Evolutionary conservation across 2,113 vertebrate genomes (phyloP), one percentile per base, ranked within the genome.

Genomic region (Anser brachyrhynchus): DNA sequence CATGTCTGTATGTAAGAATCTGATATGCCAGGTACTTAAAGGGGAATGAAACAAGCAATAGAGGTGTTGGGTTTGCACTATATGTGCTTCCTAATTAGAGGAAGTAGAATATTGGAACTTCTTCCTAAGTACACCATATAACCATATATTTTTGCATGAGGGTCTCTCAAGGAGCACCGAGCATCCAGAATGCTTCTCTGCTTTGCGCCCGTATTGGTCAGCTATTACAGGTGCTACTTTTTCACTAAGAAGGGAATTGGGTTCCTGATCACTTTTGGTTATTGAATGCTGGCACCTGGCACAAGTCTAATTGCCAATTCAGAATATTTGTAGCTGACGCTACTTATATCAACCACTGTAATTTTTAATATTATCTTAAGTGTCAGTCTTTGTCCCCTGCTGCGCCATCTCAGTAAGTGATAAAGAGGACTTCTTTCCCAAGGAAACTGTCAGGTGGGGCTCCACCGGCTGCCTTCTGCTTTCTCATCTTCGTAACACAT

Each of bases 81-180:
- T n/a, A 89, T 33, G 65, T 88, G n/a, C 41, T 85, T 85, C 46
- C 64, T 74, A 77, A 77, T 57, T 70, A 58, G 70, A 81, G 43
- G 72, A 76, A 88, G 33, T 61, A 67, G 41, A 76, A 52, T 72
- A 62, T 86, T 89, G 46, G 54, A 80, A n/a, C 41, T 80, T 51
- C 72, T 92, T 86, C 23, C 69, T 44, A 58, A 73, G 64, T 62
- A 58, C 29, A 49, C 26, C 14, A 4, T 18, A 2, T 49, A 58
- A 66, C 17, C 9, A 52, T 52, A 9, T 39, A 33, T 92, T 79
- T 91, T 65, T 3, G 13, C 49, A 2, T 0, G 12, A 31, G 20
- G 3, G 29, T 93, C 49, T 85, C 44, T 57, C 15, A 5, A 2
- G 74, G 71, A 83, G 52, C 43, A 1, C 25, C 15, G 57, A 79